Base-by-base conservation (phyloP, 2,113 vertebrate species). In the Empidonax traillii region DNA sequence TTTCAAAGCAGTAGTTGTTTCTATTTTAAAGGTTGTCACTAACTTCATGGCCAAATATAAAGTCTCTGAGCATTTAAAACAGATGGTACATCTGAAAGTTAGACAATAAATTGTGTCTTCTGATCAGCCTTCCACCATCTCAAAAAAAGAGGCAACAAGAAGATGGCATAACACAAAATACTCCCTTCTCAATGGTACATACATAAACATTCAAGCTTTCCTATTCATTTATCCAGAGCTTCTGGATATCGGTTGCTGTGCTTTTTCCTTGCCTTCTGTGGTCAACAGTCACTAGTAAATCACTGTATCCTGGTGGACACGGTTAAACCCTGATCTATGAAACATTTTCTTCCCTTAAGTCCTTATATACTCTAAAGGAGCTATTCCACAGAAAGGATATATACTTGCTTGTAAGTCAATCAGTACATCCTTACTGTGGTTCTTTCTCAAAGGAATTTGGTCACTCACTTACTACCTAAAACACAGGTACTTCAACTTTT, bases 221-320 rank as follows among this genome's bases (percentile, higher is more conserved):
- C 27, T 55, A 20, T 52, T 67, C 39, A 84, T 84, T 39, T 65
- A 66, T 33, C 14, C 39, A 79, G 14, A 71, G 5, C 8, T 92
- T 30, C 27, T 21, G 14, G 25, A 25, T 20, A 27, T 16, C 1
- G 3, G 8, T n/a, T 8, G 1, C 10, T 0, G 0, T 35, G 25
- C 14, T 27, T 43, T 33, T 62, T 71, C 33, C 39, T 71, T 76
- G 30, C 18, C 12, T 83, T 31, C 8, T 44, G 18, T 17, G 8
- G 4, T 56, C n/a, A 56, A 79, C 6, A 68, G 37, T 12, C 9
- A 61, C 13, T n/a, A 69, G 15, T 3, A 8, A 78, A 58, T 8
- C 4, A 23, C 14, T 27, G 24, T 37, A 41, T 52, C 4, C 5
- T 13, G 6, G 22, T 21, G 14, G 14, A 46, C 55, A 28, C 9